Evolutionary conservation across 2,797 vertebrate genomes (phyloP).

Genomic region (Harpagifer antarcticus): DNA sequence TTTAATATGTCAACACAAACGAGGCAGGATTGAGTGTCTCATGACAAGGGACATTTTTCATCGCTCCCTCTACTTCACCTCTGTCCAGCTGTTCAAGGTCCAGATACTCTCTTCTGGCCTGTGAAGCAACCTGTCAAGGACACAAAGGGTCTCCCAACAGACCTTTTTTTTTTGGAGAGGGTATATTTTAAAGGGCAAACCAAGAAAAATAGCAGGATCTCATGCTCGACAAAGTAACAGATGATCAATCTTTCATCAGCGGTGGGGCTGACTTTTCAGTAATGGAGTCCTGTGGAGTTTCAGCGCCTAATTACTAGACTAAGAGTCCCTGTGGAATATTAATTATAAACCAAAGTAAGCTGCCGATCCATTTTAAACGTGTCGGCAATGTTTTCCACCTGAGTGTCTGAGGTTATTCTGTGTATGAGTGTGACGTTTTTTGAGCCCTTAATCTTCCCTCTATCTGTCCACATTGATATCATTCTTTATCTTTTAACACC

Average conservation of each 20-base stretch:
- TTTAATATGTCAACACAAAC: slow-evolving; percentile 79
- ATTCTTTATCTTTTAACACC: slow-evolving; percentile 13
- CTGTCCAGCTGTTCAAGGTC: slow-evolving; percentile 67
- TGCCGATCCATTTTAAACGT: slow-evolving; percentile 38
- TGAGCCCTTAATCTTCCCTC: slow-evolving; percentile 11
- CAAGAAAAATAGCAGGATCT: slow-evolving; percentile 44
- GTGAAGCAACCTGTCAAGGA: slow-evolving; percentile 63
- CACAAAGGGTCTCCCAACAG: slow-evolving; percentile 40
- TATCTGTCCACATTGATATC: slow-evolving; percentile 18
- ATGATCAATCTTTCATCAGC: slow-evolving; percentile 75
- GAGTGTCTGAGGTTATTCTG: slow-evolving; percentile 10
- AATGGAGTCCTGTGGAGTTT: slow-evolving; percentile 72
- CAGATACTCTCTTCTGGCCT: slow-evolving; percentile 51
- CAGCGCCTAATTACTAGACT: slow-evolving; percentile 67
- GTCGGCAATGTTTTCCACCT: slow-evolving; percentile 24
- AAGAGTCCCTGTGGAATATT: slow-evolving; percentile 70
- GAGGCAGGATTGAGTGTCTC: slow-evolving; percentile 80
- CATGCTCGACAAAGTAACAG: slow-evolving; percentile 52
- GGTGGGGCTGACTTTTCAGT: slow-evolving; percentile 70
- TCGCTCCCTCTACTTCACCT: slow-evolving; percentile 46
- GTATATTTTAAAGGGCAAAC: slow-evolving; percentile 63
- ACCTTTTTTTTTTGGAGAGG: slow-evolving; percentile 28
- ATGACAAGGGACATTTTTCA: slow-evolving; percentile 83
- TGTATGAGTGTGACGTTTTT: background rate
- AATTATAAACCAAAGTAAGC: slow-evolving; percentile 62